phyloP scores from a whole-genome alignment of 2,797 vertebrate genomes.

The Atherinosoma microstoma region DNA sequence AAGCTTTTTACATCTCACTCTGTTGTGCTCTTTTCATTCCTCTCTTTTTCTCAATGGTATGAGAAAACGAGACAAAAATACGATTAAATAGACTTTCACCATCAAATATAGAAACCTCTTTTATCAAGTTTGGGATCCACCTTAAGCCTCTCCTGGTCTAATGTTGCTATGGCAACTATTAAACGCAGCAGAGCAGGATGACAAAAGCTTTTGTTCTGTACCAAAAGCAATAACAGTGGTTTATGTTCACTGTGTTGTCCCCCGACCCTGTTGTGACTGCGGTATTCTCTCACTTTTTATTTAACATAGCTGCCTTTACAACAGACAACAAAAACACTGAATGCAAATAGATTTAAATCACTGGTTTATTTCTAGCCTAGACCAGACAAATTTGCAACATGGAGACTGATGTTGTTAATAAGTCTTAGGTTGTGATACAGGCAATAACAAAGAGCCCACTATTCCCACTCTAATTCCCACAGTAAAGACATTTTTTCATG shows the following conservation, averaged over 20 bases:
- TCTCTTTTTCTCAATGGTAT: slow-evolving; percentile 16
- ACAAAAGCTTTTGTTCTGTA: slow-evolving; percentile 70
- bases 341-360: slow-evolving; percentile 13
- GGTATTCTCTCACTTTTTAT: slow-evolving; percentile 35
- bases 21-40: slow-evolving; percentile 29
- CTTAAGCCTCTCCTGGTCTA: slow-evolving; percentile 56
- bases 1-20: slow-evolving; percentile 50
- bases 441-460: slow-evolving; percentile 47
- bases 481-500: slow-evolving; percentile 21
- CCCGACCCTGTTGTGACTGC: slow-evolving; percentile 51
- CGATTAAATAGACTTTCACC: slow-evolving; percentile 41
- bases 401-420: slow-evolving; percentile 37
- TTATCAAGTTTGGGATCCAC: slow-evolving; percentile 68
- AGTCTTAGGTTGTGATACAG: slow-evolving; percentile 19
- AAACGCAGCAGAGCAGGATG: slow-evolving; percentile 58
- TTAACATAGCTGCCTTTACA: slow-evolving; percentile 27
- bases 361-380: slow-evolving; percentile 45
- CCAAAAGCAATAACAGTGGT: slow-evolving; percentile 51
- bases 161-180: slow-evolving; percentile 73
- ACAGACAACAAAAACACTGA: not conserved
- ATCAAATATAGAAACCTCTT: slow-evolving; percentile 63
- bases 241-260: slow-evolving; percentile 54
- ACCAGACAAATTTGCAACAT: slow-evolving; percentile 15
- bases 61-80: slow-evolving; percentile 26
- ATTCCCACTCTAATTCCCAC: slow-evolving; percentile 60